Evolutionary conservation across 2,113 vertebrate genomes (phyloP).

Genomic region (Cryptotis parvus): DNA sequence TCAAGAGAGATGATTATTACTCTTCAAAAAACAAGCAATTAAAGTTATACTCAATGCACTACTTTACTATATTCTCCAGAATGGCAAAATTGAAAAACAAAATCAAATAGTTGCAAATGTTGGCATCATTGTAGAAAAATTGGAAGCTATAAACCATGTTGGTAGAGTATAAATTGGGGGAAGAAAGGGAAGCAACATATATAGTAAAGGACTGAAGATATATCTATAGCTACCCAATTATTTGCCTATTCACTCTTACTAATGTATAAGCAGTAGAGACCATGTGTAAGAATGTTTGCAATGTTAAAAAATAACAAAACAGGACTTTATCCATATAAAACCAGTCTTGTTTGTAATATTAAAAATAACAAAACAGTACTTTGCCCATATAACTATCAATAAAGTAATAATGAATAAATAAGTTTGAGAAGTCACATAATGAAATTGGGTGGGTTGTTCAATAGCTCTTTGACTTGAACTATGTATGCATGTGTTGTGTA

Average conservation of each 20-base stretch:
- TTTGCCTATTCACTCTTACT: neutral
- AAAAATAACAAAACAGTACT: neutral
- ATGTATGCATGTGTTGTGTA: neutral
- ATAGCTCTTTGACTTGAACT: slow-evolving; percentile 3
- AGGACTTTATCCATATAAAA: neutral
- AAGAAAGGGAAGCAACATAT: neutral
- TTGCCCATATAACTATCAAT: neutral
- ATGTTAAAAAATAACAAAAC: neutral
- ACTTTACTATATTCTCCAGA: neutral
- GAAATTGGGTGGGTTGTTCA: neutral
- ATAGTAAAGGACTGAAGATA: neutral
- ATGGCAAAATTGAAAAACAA: neutral
- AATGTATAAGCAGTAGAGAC: neutral
- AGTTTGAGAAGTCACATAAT: neutral
- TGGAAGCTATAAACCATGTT: neutral
- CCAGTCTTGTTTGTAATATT: neutral
- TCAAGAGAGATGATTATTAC: neutral
- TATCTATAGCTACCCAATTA: too few species aligned
- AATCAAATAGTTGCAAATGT: neutral
- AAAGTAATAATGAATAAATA: neutral
- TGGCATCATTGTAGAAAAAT: neutral
- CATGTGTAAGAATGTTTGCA: neutral
- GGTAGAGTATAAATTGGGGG: neutral
- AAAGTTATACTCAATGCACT: neutral
- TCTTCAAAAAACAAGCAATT: neutral